Conservation (phyloP, 2,113 vertebrate genomes). For the Cygnus atratus region DNA sequence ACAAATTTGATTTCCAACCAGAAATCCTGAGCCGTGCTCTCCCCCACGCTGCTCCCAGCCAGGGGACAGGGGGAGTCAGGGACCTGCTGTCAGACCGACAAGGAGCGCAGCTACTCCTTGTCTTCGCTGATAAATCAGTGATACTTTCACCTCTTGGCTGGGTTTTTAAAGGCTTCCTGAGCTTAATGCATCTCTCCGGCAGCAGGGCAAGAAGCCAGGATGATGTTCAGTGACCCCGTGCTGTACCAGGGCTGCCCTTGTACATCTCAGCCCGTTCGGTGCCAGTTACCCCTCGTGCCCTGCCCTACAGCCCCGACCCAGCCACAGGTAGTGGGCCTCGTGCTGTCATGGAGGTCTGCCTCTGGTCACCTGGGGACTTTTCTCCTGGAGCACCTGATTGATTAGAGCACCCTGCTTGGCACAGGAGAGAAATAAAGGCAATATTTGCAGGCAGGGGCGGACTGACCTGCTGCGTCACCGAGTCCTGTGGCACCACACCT, state of each 20-base stretch:
- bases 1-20: not conserved
- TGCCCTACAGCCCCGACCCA: accelerated
- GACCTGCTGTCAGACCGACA: not conserved
- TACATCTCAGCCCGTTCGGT: accelerated
- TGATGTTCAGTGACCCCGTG: not conserved
- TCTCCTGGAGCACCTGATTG: not conserved
- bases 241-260: not conserved
- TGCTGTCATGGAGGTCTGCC: not conserved
- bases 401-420: not conserved
- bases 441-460: not conserved
- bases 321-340: accelerated
- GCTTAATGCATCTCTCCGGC: not conserved
- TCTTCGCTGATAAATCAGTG: not conserved
- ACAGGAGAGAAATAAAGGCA: not conserved
- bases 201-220: not conserved
- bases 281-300: not conserved
- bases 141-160: accelerated
- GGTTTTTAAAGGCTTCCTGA: not conserved
- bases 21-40: not conserved
- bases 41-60: not conserved
- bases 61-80: not conserved
- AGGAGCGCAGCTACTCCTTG: not conserved
- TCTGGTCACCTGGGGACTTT: not conserved
- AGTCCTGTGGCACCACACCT: not conserved
- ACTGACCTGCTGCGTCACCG: not conserved